Evolutionary conservation across 2,888 invertebrate species (phyloP).

Genomic region (Cancer borealis): DNA sequence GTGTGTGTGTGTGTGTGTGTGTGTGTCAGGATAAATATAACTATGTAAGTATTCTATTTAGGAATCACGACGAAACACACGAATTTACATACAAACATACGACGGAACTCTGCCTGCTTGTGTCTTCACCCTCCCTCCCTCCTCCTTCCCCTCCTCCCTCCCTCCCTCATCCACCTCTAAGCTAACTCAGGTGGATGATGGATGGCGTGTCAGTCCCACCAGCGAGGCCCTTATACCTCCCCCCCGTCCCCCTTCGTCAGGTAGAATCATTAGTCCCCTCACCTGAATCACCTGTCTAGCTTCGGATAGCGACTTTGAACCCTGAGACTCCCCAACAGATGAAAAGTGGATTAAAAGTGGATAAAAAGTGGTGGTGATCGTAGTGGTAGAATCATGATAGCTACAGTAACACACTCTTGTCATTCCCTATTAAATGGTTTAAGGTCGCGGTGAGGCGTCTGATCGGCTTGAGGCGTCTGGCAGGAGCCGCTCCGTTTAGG

Average conservation of each 20-base stretch:
- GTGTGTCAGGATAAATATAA: no score
- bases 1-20: no score
- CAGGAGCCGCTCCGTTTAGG: slow-evolving; percentile 20
- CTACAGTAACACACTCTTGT: neutral
- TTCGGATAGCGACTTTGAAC: neutral
- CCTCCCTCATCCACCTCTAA: neutral
- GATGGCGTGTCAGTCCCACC: slow-evolving; percentile 29
- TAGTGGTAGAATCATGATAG: neutral
- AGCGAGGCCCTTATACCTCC: neutral
- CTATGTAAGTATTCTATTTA: no score
- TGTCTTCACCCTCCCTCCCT: neutral
- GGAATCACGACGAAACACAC: neutral
- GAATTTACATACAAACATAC: neutral
- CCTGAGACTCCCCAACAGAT: neutral
- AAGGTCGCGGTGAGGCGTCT: neutral
- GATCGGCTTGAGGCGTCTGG: neutral
- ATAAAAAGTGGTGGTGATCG: neutral
- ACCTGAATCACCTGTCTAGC: neutral
- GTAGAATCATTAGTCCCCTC: neutral
- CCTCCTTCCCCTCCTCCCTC: neutral
- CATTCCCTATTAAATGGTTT: neutral
- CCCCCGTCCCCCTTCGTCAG: neutral
- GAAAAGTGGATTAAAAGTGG: neutral
- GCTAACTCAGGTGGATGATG: slow-evolving; percentile 16
- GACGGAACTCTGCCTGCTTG: neutral